Percentiles rank a stretch among this genome's conserved stretches.
Conservation (phyloP, 2,888 invertebrate species). For the Hylaea fasciaria region DNA sequence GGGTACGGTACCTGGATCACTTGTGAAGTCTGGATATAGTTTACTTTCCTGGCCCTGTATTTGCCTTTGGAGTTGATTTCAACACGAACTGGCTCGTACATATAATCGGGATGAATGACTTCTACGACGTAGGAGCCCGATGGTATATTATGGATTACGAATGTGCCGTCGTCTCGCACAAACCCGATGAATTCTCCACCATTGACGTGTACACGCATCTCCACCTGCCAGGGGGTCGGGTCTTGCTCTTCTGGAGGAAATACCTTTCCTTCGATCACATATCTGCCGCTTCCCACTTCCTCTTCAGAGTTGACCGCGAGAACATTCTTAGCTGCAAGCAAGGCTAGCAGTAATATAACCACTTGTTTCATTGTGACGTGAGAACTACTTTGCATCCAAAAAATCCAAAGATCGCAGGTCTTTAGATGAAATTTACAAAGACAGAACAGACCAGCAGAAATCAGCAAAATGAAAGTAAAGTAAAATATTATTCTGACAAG, state of each 20-base stretch:
- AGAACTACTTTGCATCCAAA: no score
- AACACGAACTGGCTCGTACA: constrained; percentile 97
- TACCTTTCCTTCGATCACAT: constrained; percentile 92
- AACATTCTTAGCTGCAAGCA: constrained; percentile 42
- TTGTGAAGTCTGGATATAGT: constrained; percentile 95
- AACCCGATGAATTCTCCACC: constrained; percentile 95
- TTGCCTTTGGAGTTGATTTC: constrained; percentile 99
- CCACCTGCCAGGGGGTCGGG: constrained; percentile 89
- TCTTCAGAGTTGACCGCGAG: constrained; percentile 67
- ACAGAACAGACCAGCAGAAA: no score
- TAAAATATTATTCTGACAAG: no score
- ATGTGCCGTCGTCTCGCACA: constrained; percentile 95
- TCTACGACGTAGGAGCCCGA: constrained; percentile 98
- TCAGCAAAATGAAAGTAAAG: no score
- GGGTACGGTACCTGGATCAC: constrained; percentile 97
- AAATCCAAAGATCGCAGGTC: no score
- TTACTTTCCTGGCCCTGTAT: constrained; percentile 96
- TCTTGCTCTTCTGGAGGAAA: constrained; percentile 88
- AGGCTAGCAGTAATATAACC: constrained; percentile 26
- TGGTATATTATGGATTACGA: constrained; percentile 93
- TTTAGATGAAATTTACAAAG: no score
- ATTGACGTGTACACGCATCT: constrained; percentile 92
- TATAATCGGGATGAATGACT: constrained; percentile 94
- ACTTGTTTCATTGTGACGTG: constrained; percentile 30
- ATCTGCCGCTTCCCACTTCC: constrained; percentile 82